phyloP scores from a whole-genome alignment of 2,797 vertebrate genomes.

The Nothura maculosa region DNA sequence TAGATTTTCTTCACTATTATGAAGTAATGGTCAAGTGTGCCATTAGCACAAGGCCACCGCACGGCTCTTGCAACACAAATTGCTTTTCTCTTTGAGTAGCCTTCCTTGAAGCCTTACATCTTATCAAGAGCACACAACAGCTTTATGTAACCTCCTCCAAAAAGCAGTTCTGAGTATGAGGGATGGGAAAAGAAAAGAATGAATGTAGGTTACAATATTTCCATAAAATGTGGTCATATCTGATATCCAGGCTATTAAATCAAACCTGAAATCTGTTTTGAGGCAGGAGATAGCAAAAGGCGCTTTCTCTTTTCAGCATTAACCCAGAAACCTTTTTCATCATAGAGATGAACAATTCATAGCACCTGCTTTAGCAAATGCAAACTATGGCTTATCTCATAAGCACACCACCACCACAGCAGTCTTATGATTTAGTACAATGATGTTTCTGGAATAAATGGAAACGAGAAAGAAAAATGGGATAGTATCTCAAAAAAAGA shows the following conservation, averaged over 20 bases:
- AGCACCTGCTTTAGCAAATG: slow-evolving; percentile 40
- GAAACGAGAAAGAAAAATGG: background rate
- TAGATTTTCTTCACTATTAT: slow-evolving; percentile 27
- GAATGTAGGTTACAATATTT: slow-evolving; percentile 55
- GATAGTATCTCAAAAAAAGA: background rate
- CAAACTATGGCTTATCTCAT: slow-evolving; percentile 4
- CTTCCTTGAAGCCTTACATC: slow-evolving; percentile 60
- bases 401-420: background rate
- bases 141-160: slow-evolving; percentile 70
- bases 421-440: slow-evolving; percentile 2
- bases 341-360: slow-evolving; percentile 55
- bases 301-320: slow-evolving; percentile 58
- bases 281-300: slow-evolving; percentile 58
- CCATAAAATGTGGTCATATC: slow-evolving; percentile 56
- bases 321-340: slow-evolving; percentile 56
- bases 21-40: slow-evolving; percentile 46
- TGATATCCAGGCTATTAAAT: slow-evolving; percentile 68
- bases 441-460: background rate
- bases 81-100: slow-evolving; percentile 62
- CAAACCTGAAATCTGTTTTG: slow-evolving; percentile 64
- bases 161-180: slow-evolving; percentile 45
- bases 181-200: slow-evolving; percentile 46
- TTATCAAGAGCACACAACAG: slow-evolving; percentile 61
- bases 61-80: background rate
- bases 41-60: slow-evolving; percentile 33